Evolutionary conservation across 2,888 invertebrate genomes (phyloP).

Genomic region (Steinernema scapterisci): DNA sequence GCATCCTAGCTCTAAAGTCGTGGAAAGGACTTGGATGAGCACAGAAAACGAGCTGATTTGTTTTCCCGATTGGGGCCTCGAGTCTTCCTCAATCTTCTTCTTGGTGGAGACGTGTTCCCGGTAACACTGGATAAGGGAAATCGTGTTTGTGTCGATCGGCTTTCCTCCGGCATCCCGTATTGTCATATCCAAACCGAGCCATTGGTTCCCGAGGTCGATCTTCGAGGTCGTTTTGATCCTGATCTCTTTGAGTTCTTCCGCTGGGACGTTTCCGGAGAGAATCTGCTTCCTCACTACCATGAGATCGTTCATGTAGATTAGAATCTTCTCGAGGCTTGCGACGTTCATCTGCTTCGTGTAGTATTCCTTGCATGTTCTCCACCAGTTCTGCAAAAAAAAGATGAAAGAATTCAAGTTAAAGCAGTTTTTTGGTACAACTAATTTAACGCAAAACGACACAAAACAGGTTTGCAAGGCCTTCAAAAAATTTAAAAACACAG

Average conservation of each 20-base stretch:
- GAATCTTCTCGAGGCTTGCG: conserved; percentile 27
- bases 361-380: conserved; percentile 12
- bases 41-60: background rate
- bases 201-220: conserved; percentile 46
- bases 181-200: conserved; percentile 44
- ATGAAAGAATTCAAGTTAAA: too few species aligned
- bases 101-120: conserved; percentile 30
- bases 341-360: conserved; percentile 10
- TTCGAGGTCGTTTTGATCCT: conserved; percentile 33
- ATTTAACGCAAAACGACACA: too few species aligned
- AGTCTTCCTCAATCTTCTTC: background rate
- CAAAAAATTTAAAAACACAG: too few species aligned
- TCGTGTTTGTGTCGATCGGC: conserved; percentile 35
- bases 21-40: conserved; percentile 25
- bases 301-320: conserved; percentile 39
- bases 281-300: conserved; percentile 40
- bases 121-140: conserved; percentile 39
- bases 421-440: too few species aligned
- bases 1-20: conserved; percentile 32
- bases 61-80: background rate
- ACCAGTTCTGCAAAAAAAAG: background rate
- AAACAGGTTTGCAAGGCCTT: too few species aligned
- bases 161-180: conserved; percentile 44
- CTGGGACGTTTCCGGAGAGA: conserved; percentile 44
- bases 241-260: conserved; percentile 43